Percentiles rank a stretch among this genome's conserved stretches.
Conservation (phyloP, 2,888 invertebrate species). For the Hemaris fuciformis region DNA sequence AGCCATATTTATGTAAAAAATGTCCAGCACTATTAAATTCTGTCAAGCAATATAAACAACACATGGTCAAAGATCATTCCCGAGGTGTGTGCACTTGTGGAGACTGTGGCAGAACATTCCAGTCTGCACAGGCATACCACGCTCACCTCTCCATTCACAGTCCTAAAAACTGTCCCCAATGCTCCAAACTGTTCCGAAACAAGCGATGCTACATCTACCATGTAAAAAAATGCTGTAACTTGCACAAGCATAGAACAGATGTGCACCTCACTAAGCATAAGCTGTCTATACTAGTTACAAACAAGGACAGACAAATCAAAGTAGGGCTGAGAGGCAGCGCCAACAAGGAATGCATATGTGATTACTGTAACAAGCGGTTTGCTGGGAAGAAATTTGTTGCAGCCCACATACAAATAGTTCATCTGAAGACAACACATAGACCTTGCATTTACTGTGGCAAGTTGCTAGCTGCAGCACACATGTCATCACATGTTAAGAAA, state of each 20-base stretch:
- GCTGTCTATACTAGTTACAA: constrained; percentile 48
- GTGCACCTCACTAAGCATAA: constrained; percentile 40
- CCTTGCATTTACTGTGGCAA: constrained; percentile 67
- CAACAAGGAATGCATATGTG: constrained; percentile 56
- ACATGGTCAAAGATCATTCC: constrained; percentile 47
- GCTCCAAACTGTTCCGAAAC: constrained; percentile 59
- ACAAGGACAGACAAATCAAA: constrained; percentile 45
- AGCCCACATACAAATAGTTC: constrained; percentile 71
- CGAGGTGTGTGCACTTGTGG: constrained; percentile 53
- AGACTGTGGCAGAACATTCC: constrained; percentile 62
- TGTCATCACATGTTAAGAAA: constrained; percentile 61
- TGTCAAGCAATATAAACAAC: constrained; percentile 36
- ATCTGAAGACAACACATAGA: constrained; percentile 61
- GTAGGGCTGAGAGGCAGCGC: constrained; percentile 60
- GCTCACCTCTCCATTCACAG: constrained; percentile 58
- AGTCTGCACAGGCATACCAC: constrained; percentile 45
- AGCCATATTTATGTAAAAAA: constrained; percentile 53
- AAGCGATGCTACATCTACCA: constrained; percentile 62
- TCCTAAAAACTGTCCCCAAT: constrained; percentile 55
- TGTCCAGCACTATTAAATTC: constrained; percentile 54
- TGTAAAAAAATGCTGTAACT: constrained; percentile 56
- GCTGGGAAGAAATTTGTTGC: constrained; percentile 60
- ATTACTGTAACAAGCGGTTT: constrained; percentile 66
- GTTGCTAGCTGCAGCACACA: constrained; percentile 59
- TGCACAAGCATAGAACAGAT: constrained; percentile 42